phyloP scores from a whole-genome alignment of 2,888 invertebrate genomes.

The Leptodirus hochenwartii region DNA sequence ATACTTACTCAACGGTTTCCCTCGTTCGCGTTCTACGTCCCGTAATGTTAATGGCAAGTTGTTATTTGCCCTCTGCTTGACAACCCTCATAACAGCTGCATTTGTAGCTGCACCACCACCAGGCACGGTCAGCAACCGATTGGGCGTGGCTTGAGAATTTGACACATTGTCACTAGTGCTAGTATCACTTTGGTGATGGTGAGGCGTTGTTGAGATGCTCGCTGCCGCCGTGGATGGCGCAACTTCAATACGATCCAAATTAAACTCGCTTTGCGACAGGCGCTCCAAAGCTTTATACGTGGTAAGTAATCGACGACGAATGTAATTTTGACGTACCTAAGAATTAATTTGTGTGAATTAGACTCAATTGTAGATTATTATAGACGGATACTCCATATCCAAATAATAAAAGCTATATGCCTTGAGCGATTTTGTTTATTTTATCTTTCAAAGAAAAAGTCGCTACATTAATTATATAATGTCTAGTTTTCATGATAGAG shows the following conservation, averaged over 20 bases:
- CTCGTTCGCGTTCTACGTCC: conserved; percentile 64
- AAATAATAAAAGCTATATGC: no score
- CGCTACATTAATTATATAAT: no score
- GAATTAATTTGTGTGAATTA: no score
- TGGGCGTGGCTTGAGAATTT: no score
- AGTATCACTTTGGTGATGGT: no score
- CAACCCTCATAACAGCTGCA: conserved; percentile 24
- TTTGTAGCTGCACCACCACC: conserved; percentile 20
- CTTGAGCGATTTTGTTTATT: no score
- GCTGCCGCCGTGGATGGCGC: conserved; percentile 32
- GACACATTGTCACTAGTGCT: conserved; percentile 14
- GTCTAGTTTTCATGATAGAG: no score
- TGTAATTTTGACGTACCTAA: conserved; percentile 64
- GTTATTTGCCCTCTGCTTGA: conserved; percentile 29
- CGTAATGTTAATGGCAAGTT: conserved; percentile 49
- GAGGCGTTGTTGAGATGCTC: conserved; percentile 16
- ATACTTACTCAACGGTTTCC: conserved; percentile 72
- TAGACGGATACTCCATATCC: no score
- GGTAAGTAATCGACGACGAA: conserved; percentile 54
- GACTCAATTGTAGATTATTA: no score
- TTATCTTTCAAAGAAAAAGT: no score
- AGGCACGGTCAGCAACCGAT: conserved; percentile 19
- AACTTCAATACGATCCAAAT: conserved; percentile 54
- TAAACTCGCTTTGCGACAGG: conserved; percentile 71
- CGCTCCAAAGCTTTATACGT: conserved; percentile 67